Base-by-base conservation (phyloP, 2,113 vertebrate species). In the Macquaria australasica region DNA sequence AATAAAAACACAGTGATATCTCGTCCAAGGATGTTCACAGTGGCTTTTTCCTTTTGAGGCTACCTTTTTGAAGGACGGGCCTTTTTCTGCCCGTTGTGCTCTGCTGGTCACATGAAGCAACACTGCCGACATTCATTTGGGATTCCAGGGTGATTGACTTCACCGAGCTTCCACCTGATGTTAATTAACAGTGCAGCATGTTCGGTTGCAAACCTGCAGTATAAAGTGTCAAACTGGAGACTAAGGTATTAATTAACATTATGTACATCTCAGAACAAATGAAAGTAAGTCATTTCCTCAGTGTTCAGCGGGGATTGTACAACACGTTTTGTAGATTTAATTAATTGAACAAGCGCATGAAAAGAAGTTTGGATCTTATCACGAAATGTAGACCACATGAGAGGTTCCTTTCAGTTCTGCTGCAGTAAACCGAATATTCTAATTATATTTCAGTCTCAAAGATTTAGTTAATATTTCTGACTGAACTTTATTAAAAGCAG, bases 211-310 rank as follows among this genome's bases (percentile, higher is more conserved):
- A 85, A 88, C 80, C 66, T 66, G 82, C 67, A 59, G 77, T 51
- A 73, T 56, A 70, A 67, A 73, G 79, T 89, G 77, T 85, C 85
- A 77, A 91, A 43, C 79, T 68, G 84, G 67, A 89, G 76, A 88
- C 76, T 6, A 4, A 85, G 69, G 64, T 88, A 89, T 93, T 94
- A 90, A 94, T 93, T 93, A 93, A 89, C 87, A 82, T 87, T 74
- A 85, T 85, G 78, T 74, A 84, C 82, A 81, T 93, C 91, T 88
- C 64, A 16, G 76, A 80, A 43, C 60, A 55, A 91, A 87, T 92
- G 85, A 77, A 75, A 88, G 84, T 60, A 62, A 88, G 72, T 71
- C 76, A 82, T 91, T 89, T 87, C 51, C 81, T 67, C 7, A 0
- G 58, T 71, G 87, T 83, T 86, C 68, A 79, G 73, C 62, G 1